These are phyloP conservation scores for Callopanchax toddi DNA, from an alignment of 2,113 vertebrate species.

Conservation along the genomic window DNA sequence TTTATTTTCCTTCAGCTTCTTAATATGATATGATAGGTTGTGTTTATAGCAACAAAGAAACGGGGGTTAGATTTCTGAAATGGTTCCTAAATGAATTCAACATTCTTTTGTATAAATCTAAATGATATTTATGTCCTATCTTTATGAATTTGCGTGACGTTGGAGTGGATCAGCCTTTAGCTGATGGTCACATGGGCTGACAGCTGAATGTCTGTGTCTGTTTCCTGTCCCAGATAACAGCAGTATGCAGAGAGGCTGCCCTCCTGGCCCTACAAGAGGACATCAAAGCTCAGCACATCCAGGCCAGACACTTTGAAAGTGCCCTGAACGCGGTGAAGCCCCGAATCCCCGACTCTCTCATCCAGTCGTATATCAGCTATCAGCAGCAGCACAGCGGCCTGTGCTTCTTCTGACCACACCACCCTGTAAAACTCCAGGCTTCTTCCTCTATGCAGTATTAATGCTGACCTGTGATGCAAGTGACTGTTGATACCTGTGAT, in stretches of 20 bases:
- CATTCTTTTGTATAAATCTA: no score
- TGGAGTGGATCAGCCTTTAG: conserved; percentile 4
- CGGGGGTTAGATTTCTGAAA: no score
- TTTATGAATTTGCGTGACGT: no score
- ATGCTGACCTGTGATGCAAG: no score
- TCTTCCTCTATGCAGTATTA: background rate
- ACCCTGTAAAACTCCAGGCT: no score
- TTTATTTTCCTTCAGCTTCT: no score
- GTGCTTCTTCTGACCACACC: conserved; percentile 74
- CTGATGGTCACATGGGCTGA: conserved; percentile 31
- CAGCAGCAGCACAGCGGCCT: conserved; percentile 83
- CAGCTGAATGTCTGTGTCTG: conserved; percentile 66
- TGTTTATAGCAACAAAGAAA: no score
- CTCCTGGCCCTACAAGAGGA: conserved; percentile 93
- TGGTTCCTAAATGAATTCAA: no score
- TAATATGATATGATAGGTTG: no score
- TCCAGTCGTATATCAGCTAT: conserved; percentile 88
- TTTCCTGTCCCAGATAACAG: conserved; percentile 86
- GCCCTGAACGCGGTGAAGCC: conserved; percentile 86
- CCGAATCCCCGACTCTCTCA: conserved; percentile 87
- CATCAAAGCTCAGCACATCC: conserved; percentile 82
- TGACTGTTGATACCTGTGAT: no score
- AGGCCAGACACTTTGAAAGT: conserved; percentile 82
- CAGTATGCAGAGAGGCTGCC: conserved; percentile 93
- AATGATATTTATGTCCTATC: no score